Conservation (phyloP, 2,797 vertebrate genomes). For the Nasua narica region DNA sequence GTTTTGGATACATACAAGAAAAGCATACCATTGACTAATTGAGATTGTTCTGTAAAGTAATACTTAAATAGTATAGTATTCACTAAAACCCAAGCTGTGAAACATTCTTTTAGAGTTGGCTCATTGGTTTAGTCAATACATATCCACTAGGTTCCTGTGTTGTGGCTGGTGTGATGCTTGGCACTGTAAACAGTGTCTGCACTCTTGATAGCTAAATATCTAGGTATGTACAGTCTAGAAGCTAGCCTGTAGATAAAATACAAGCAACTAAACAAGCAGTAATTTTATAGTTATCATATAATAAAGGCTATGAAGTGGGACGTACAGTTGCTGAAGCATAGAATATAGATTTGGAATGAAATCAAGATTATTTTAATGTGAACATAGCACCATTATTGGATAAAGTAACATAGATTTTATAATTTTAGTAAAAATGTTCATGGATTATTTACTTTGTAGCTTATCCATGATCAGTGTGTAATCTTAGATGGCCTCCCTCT, state of each 20-base stretch:
- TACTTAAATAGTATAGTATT: neutral
- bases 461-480: conserved; percentile 9
- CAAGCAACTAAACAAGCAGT: neutral
- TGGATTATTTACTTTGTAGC: conserved; percentile 9
- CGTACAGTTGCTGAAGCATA: neutral
- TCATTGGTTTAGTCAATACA: neutral
- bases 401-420: neutral
- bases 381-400: neutral
- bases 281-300: neutral
- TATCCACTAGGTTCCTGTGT: neutral
- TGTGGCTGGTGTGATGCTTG: neutral
- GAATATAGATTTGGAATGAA: neutral
- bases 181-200: neutral
- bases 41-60: neutral
- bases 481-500: neutral
- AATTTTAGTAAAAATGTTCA: conserved; percentile 15
- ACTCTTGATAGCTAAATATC: neutral
- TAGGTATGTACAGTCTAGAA: neutral
- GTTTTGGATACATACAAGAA: neutral
- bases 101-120: neutral
- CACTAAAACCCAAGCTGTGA: neutral
- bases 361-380: conserved; percentile 42
- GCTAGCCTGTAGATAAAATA: neutral
- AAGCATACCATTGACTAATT: neutral
- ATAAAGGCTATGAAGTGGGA: neutral